A percentile compares a stretch with the other conserved stretches of the same genome.
phyloP scores from a whole-genome alignment of 1,140 invertebrate genomes.

The Rhynchophorus ferrugineus region DNA sequence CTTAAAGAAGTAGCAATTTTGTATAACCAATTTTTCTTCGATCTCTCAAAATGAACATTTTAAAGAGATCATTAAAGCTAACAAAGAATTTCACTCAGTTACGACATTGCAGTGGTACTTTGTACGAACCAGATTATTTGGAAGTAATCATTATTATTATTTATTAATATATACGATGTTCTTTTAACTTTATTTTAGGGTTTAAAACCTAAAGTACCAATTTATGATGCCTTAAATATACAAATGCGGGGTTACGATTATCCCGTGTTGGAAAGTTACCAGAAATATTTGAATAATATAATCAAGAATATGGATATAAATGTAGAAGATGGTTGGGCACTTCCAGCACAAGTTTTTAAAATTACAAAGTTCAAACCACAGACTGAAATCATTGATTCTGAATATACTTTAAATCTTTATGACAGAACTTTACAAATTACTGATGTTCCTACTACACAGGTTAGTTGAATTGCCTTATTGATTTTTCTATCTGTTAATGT shows the following conservation, averaged over 20 bases:
- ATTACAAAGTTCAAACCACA: slow-evolving; percentile 62
- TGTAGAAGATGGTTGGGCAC: slow-evolving; percentile 68
- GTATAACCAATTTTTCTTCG: no score
- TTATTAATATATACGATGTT: slow-evolving; percentile 27
- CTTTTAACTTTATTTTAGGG: slow-evolving; percentile 42
- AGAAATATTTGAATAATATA: slow-evolving; percentile 65
- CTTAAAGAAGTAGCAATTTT: no score
- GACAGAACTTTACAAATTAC: slow-evolving; percentile 66
- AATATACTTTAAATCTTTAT: slow-evolving; percentile 68
- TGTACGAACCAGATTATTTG: slow-evolving; percentile 52
- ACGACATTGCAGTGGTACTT: slow-evolving; percentile 7
- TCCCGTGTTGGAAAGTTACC: slow-evolving; percentile 70
- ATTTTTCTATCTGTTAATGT: neutral
- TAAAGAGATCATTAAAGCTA: neutral
- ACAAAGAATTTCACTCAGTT: neutral
- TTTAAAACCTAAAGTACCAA: slow-evolving; percentile 57
- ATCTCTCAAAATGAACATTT: neutral
- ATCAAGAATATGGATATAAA: slow-evolving; percentile 66
- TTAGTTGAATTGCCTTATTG: no score
- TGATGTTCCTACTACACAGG: slow-evolving; percentile 32
- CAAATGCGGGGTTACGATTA: slow-evolving; percentile 77
- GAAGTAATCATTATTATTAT: slow-evolving; percentile 43
- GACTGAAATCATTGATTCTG: slow-evolving; percentile 54
- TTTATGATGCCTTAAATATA: slow-evolving; percentile 68
- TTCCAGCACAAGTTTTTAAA: slow-evolving; percentile 58